Percentiles rank a stretch among this genome's conserved stretches.
These are phyloP conservation scores for Pristionchus pacificus DNA, from an alignment of 1,140 invertebrate genomes.

Conservation along the genomic window DNA sequence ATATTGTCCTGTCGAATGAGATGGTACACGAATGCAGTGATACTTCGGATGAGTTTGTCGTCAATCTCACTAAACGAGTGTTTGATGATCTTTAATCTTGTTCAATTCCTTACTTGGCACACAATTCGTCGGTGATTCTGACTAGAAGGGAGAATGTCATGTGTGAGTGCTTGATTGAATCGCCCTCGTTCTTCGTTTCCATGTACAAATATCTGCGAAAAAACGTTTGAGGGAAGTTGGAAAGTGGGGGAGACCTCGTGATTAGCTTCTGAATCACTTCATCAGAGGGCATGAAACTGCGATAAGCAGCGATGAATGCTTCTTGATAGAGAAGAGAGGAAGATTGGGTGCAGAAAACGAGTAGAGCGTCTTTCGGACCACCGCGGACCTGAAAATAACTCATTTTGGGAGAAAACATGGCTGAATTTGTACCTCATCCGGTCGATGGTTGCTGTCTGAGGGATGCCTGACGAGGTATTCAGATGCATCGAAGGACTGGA, in stretches of 20 bases:
- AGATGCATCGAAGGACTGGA: conserved; percentile 31
- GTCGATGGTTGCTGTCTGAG: background rate
- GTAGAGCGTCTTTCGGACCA: conserved; percentile 47
- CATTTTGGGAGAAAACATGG: conserved; percentile 11
- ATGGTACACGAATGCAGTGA: conserved; percentile 48
- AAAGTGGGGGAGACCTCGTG: no score
- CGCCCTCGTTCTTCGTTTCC: conserved; percentile 26
- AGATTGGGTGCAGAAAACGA: conserved; percentile 48
- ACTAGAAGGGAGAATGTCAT: conserved; percentile 51
- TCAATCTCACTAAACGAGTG: conserved; percentile 33
- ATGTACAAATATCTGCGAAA: conserved; percentile 44
- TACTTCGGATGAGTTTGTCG: conserved; percentile 32
- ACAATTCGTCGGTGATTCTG: conserved; percentile 48
- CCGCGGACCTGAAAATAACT: conserved; percentile 44
- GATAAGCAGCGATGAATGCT: conserved; percentile 49
- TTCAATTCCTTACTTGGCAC: background rate
- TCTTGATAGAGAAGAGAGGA: conserved; percentile 51
- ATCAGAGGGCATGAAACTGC: conserved; percentile 45
- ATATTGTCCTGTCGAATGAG: conserved; percentile 43
- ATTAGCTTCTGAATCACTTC: conserved; percentile 50
- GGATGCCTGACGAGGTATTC: conserved; percentile 33
- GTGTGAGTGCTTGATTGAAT: conserved; percentile 35
- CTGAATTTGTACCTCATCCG: background rate
- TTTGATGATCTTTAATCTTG: background rate
- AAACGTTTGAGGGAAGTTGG: no score